Conservation (phyloP, 2,113 vertebrate genomes). For the Pedionomus torquatus region DNA sequence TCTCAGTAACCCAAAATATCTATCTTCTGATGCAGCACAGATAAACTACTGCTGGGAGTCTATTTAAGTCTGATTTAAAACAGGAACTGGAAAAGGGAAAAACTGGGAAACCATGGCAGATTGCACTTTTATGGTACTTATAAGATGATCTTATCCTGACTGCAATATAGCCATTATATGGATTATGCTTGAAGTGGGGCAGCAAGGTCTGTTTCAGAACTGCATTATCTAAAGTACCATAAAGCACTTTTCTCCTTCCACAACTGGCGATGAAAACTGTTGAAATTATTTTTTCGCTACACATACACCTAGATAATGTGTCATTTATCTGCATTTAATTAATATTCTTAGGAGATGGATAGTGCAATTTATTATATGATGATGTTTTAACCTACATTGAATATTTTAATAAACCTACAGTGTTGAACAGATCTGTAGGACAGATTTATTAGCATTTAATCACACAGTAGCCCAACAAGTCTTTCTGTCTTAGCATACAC, state of each 20-base stretch:
- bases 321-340: neutral
- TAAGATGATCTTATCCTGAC: constrained; percentile 21
- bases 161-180: constrained; percentile 31
- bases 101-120: constrained; percentile 18
- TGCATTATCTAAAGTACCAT: constrained; percentile 14
- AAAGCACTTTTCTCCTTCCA: neutral
- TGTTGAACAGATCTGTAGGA: neutral
- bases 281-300: neutral
- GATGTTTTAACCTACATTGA: neutral
- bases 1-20: constrained; percentile 38
- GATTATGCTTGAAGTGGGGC: constrained; percentile 36
- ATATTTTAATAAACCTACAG: neutral
- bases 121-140: constrained; percentile 41
- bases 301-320: neutral
- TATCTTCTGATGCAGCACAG: constrained; percentile 22
- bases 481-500: neutral
- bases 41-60: constrained; percentile 44
- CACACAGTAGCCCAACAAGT: neutral
- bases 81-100: neutral
- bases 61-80: constrained; percentile 14
- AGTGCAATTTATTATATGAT: neutral
- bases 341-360: neutral
- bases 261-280: neutral
- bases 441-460: neutral
- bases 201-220: constrained; percentile 23